Base-by-base conservation (phyloP, 2,888 invertebrate genomes). In the Iphiclides podalirius region DNA sequence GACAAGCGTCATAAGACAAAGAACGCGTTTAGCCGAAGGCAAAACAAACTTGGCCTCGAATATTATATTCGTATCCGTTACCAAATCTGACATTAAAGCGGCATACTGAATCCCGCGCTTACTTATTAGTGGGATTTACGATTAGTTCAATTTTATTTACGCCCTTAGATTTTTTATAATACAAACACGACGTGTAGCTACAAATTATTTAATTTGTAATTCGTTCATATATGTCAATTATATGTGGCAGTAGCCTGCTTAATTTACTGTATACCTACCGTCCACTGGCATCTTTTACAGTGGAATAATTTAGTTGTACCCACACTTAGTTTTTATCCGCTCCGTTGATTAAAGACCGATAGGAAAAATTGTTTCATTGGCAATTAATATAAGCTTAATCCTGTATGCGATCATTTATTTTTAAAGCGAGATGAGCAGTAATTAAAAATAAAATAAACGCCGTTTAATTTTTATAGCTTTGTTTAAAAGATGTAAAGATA, bases 141-240 rank as follows among this genome's bases (percentile, higher is more conserved):
- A 78, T 80, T 67, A 73, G 79, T 79, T 81, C 75, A 79, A 79
- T 81, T 60, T 61, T 55, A 56, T 59, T 80, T 75, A 76, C 74
- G 68, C 78, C 65, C 64, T 64, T 70, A 68, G 61, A 60, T 68
- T 50, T 75, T 79, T 75, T 79, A 64, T 79, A 78, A 81, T 80
- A 82, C 79, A 83, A 82, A 82, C 78, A 81, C 71, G 76, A 76
- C 70, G 71, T 65, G 68, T 70, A 66, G 70, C 63, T 72, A 83
- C 79, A 80, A 83, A 83, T 82, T 73, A 75, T 80, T 82, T 80
- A 79, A 83, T 84, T 84, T 82, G 76, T 84, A 72, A 79, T 75
- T 66, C 74, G 72, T 82, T 83, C 79, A 70, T 75, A 70, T 72
- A 67, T 70, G 73, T 75, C 84, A 82, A 83, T 81, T 78, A 77